Evolutionary conservation across 2,113 vertebrate genomes (phyloP).

Genomic region (Stictonetta naevosa): DNA sequence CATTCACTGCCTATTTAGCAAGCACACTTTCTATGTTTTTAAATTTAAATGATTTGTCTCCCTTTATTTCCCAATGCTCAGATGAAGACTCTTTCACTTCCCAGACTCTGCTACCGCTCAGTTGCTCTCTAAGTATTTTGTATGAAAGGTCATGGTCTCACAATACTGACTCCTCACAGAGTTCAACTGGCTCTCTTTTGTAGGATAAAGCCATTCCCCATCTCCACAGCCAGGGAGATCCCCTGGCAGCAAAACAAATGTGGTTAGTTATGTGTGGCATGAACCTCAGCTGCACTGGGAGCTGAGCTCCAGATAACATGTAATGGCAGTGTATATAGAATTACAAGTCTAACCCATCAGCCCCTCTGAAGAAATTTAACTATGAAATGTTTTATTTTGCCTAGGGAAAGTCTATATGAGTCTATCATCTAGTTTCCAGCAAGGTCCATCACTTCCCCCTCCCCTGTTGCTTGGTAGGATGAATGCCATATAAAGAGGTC

Average conservation of each 20-base stretch:
- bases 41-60: slow-evolving; percentile 32
- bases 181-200: slow-evolving; percentile 33
- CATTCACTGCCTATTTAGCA: slow-evolving; percentile 1
- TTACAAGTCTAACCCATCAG: slow-evolving; percentile 36
- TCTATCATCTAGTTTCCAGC: not conserved
- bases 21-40: not conserved
- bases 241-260: slow-evolving; percentile 66
- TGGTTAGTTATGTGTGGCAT: slow-evolving; percentile 66
- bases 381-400: slow-evolving; percentile 53
- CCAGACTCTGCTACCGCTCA: slow-evolving; percentile 12
- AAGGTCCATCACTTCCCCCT: not conserved
- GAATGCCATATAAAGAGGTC: slow-evolving; percentile 38
- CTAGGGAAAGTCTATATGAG: slow-evolving; percentile 17
- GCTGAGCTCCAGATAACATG: not conserved
- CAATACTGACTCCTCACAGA: slow-evolving; percentile 29
- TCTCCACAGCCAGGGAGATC: not conserved
- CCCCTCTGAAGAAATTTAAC: slow-evolving; percentile 45
- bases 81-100: not conserved
- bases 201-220: slow-evolving; percentile 41
- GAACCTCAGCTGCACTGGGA: slow-evolving; percentile 56
- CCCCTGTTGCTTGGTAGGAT: not conserved
- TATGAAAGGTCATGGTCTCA: slow-evolving; percentile 46
- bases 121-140: slow-evolving; percentile 9
- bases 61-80: slow-evolving; percentile 14
- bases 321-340: slow-evolving; percentile 22